phyloP scores from a whole-genome alignment of 2,797 vertebrate species.

The Rhinogobio ventralis region DNA sequence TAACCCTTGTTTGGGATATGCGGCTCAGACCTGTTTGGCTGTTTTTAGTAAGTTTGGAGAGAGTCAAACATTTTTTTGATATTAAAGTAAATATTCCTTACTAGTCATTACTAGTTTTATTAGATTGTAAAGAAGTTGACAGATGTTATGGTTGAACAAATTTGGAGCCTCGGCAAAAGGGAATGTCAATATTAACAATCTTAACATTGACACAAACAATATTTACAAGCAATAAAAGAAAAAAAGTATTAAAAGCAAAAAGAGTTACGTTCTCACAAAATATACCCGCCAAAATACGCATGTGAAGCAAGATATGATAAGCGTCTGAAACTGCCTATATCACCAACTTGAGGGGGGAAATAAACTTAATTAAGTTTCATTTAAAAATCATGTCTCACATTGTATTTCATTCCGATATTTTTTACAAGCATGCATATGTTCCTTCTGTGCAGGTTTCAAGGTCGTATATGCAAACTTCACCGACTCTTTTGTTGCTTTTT shows the following conservation, averaged over 20 bases:
- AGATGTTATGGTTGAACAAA: background rate
- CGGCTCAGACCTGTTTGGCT: background rate
- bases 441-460: background rate
- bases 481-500: background rate
- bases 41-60: background rate
- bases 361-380: background rate
- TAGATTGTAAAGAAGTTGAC: background rate
- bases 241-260: background rate
- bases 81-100: background rate
- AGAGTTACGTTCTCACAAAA: background rate
- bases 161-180: background rate
- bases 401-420: background rate
- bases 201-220: background rate
- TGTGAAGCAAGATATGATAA: constrained; percentile 6
- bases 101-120: background rate
- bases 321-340: background rate
- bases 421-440: background rate
- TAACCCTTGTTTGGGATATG: background rate
- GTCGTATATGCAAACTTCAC: background rate
- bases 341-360: too few relatives aligned
- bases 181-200: background rate
- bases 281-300: constrained; percentile 9
- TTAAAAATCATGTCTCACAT: background rate
- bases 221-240: background rate
- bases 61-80: background rate